Evolutionary conservation across 2,888 invertebrate genomes (phyloP).

Genomic region (Agriopis aurantiaria): DNA sequence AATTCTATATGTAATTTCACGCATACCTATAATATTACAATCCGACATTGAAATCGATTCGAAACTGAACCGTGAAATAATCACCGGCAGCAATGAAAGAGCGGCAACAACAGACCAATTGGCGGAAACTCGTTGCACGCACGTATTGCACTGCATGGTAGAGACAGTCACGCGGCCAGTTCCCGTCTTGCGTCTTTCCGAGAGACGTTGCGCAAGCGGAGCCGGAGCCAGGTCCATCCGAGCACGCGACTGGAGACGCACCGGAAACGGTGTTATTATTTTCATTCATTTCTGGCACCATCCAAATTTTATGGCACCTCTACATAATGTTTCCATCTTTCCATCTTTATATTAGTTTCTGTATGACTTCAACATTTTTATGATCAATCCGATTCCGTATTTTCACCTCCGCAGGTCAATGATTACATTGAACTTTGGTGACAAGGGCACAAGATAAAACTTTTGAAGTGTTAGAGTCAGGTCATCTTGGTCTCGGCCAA

Average conservation of each 20-base stretch:
- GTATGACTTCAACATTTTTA: neutral
- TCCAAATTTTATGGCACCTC: conserved; percentile 2
- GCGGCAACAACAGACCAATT: conserved; percentile 51
- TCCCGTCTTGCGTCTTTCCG: conserved; percentile 66
- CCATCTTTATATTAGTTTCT: neutral
- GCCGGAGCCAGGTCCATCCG: conserved; percentile 52
- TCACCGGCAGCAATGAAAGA: conserved; percentile 43
- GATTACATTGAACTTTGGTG: conserved; percentile 11
- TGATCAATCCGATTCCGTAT: neutral
- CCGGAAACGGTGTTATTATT: conserved; percentile 57
- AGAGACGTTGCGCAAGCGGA: conserved; percentile 63
- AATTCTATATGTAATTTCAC: conserved; percentile 27
- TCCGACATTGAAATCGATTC: conserved; percentile 44
- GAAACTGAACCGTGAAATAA: conserved; percentile 45
- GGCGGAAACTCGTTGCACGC: conserved; percentile 63
- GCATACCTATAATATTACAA: conserved; percentile 34
- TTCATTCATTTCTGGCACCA: conserved; percentile 15
- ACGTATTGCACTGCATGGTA: conserved; percentile 55
- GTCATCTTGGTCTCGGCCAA: neutral
- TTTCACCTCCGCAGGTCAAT: neutral
- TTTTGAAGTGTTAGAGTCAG: neutral
- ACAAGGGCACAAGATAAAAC: conserved; percentile 6
- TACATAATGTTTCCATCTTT: neutral
- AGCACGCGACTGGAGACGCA: conserved; percentile 64
- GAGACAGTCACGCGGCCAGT: conserved; percentile 63